Base-by-base conservation (phyloP, 1,140 invertebrate species). In the Drosophila arizonae region DNA sequence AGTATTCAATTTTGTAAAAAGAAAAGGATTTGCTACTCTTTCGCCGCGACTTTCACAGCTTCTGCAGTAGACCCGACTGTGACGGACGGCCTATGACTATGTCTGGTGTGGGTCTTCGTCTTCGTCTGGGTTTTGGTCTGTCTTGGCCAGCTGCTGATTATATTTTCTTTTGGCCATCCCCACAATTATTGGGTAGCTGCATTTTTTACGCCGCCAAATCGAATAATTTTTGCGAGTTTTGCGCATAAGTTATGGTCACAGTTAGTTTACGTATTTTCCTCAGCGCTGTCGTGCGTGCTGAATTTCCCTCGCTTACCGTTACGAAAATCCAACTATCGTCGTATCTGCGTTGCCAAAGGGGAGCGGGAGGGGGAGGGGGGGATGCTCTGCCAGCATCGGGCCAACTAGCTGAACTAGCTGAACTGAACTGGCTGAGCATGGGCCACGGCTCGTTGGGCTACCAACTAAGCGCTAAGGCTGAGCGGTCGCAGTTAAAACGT, bases 191-290 rank as follows among this genome's bases (percentile, higher is more conserved):
- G 72, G 68, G 68, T 57, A 75, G 72, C 70, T 64, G 72, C 67
- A 75, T 75, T 75, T 71, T 75, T 58, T 75, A 75, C 72, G 72
- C 72, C 72, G 64, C 46, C 61, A 70, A 75, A 75, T 75, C 72
- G 61, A 75, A 75, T 75, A 75, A 75, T 75, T 75, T 46, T 46
- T 58, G 56, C 56, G 54, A 56, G 28, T 39, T 56, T 56, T 74
- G 67, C 72, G 67, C 72, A 75, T 75, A 75, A 75, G 72, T 71
- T 75, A 75, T 71, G 72, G 72, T 75, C 72, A 71, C 68, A 74
- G 61, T 75, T 71, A 69, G 60, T 71, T 70, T 41, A 70, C 60
- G 50, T 57, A 70, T 70, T 60, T 70, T 64, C 50, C 50, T 41
- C 60, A 2, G 46, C 48, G 41, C 24, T 64, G 60, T 75, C 72